Evolutionary conservation across 2,888 invertebrate genomes (phyloP).

Genomic region (Lapara coniferarum): DNA sequence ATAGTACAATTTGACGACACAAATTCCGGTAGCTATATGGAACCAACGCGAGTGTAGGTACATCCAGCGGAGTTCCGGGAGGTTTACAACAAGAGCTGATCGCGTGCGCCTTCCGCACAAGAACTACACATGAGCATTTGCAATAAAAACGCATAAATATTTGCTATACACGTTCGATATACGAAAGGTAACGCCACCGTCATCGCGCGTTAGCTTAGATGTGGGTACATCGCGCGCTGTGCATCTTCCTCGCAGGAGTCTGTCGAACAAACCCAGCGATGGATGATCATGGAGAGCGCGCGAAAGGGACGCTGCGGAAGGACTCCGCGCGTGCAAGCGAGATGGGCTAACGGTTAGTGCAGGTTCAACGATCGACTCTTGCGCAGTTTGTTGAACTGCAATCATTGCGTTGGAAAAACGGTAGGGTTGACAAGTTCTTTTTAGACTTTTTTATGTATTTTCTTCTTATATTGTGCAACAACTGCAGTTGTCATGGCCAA

Average conservation of each 20-base stretch:
- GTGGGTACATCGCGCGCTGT: constrained; percentile 48
- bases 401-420: constrained; percentile 79
- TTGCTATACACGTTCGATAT: constrained; percentile 51
- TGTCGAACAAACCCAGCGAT: constrained; percentile 61
- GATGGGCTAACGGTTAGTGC: constrained; percentile 67
- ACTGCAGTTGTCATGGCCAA: too few relatives aligned
- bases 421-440: constrained; percentile 60
- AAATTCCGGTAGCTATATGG: too few relatives aligned
- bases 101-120: neutral
- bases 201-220: constrained; percentile 17
- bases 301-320: constrained; percentile 53
- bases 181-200: constrained; percentile 41
- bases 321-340: constrained; percentile 51
- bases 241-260: constrained; percentile 39
- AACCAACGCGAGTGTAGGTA: too few relatives aligned
- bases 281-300: constrained; percentile 41
- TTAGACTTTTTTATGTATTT: neutral
- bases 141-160: constrained; percentile 34
- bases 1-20: too few relatives aligned
- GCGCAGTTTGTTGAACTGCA: constrained; percentile 83
- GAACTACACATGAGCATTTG: constrained; percentile 24
- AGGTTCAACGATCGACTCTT: constrained; percentile 81
- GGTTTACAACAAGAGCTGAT: neutral
- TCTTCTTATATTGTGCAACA: neutral
- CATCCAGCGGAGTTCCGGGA: too few relatives aligned